phyloP scores from a whole-genome alignment of 2,113 vertebrate genomes.

The Cynocephalus volans region DNA sequence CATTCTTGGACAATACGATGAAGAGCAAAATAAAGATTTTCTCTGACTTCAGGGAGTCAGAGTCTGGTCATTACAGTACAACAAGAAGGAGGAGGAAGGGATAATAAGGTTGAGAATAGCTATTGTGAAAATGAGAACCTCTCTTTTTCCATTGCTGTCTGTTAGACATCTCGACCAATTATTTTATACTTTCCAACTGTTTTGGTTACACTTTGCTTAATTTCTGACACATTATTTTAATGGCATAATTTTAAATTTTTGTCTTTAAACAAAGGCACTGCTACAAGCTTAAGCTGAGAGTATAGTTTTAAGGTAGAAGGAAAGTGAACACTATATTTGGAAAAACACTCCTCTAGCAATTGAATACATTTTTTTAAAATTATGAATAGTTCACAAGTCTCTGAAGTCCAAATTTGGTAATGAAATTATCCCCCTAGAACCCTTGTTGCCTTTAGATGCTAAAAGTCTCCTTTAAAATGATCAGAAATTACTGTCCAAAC shows the following conservation, averaged over 20 bases:
- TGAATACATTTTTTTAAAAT: neutral
- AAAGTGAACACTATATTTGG: neutral
- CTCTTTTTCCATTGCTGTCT: neutral
- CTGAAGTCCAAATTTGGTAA: neutral
- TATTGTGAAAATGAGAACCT: neutral
- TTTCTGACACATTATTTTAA: neutral
- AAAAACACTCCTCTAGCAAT: neutral
- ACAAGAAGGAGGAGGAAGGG: neutral
- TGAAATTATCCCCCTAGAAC: neutral
- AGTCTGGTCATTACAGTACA: neutral
- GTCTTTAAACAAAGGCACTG: neutral
- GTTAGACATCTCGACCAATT: neutral
- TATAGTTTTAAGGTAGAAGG: neutral
- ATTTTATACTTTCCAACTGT: neutral
- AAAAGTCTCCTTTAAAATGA: neutral
- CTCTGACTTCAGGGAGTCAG: neutral
- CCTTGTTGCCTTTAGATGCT: neutral
- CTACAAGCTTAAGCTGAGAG: neutral
- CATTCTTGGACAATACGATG: neutral
- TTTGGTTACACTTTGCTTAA: neutral
- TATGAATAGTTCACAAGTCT: neutral
- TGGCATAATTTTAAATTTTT: conserved; percentile 25
- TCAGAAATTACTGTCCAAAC: conserved; percentile 21
- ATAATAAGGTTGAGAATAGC: neutral
- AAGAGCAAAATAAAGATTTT: neutral